These are phyloP conservation scores for Phthorimaea operculella DNA, from an alignment of 1,140 invertebrate genomes.

Conservation along the genomic window DNA sequence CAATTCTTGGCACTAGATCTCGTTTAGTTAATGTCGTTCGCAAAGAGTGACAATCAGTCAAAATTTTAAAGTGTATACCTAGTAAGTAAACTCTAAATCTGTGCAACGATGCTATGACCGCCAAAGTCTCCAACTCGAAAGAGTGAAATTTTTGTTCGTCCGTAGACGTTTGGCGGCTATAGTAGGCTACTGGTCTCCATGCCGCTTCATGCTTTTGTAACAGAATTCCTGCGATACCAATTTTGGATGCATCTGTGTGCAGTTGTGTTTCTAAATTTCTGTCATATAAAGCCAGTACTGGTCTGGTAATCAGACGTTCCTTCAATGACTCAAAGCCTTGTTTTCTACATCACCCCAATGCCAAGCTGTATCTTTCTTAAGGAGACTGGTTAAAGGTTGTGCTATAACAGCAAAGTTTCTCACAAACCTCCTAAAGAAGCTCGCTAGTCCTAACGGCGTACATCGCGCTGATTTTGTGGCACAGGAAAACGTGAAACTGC, in stretches of 20 bases:
- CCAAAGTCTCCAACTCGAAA: constrained; percentile 41
- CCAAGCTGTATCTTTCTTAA: constrained; percentile 18
- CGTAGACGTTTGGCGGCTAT: constrained; percentile 19
- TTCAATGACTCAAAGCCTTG: not conserved
- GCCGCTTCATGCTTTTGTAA: not conserved
- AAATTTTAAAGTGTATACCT: constrained; percentile 26
- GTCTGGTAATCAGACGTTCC: not conserved
- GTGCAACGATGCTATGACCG: constrained; percentile 19
- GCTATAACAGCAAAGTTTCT: constrained; percentile 21
- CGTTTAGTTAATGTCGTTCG: constrained; percentile 16
- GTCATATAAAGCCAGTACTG: constrained; percentile 2
- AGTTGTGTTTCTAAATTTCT: not conserved
- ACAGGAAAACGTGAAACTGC: not conserved
- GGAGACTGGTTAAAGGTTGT: constrained; percentile 18
- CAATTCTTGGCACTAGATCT: constrained; percentile 18
- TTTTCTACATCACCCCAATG: constrained; percentile 12
- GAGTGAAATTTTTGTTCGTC: constrained; percentile 39
- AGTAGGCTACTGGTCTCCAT: not conserved
- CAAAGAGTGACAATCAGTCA: constrained; percentile 36
- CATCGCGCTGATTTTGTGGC: constrained; percentile 20
- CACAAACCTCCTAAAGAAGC: constrained; percentile 35
- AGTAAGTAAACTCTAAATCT: constrained; percentile 30
- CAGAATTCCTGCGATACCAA: not conserved
- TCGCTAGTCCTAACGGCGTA: constrained; percentile 27
- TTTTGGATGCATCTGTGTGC: constrained; percentile 5